Base-by-base conservation (phyloP, 2,888 invertebrate genomes). In the Orgyia antiqua region DNA sequence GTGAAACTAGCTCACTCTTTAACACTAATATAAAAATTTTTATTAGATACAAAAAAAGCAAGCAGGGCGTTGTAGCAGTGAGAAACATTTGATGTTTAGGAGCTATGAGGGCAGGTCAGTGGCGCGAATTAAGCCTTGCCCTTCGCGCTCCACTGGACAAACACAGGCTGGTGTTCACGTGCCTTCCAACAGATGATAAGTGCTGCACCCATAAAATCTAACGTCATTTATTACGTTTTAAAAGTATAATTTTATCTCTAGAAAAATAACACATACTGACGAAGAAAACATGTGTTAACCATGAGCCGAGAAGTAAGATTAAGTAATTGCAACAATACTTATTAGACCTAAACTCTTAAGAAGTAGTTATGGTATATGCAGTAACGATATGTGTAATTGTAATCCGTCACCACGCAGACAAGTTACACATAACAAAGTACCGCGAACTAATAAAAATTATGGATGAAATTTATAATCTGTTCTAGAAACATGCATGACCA, bases 131-230 rank as follows among this genome's bases (percentile, higher is more conserved):
- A 64, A 63, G 52, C 83, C 84, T 79, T 79, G 80, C 67, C 83
- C 83, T 84, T 82, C 82, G 62, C 73, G 82, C 73, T 42, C 56
- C 69, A 67, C 63, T 71, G 72, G 53, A 63, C 68, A 72, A 77
- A 78, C 67, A 76, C 73, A 76, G 73, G 62, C 58, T 60, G 52
- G 51, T 38, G 51, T 57, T 67, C 61, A 64, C 64, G 62, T 58
- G 64, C 59, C 54, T 61, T 62, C 63, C 64, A 71, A 67, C 72
- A 75, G 76, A 75, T 76, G 76, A 61, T 58, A 58, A 55, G 51
- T 73, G 73, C 62, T 60, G 60, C 58, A 50, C 66, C 67, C 64
- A 69, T 67, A 69, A 63, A 48, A 61, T 54, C 56, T 51, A 40
- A 44, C 46, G 48, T 64, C 61, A 65, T 60, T 64, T 56, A 49